phyloP scores from a whole-genome alignment of 2,888 invertebrate species.

The Zele albiditarsus region DNA sequence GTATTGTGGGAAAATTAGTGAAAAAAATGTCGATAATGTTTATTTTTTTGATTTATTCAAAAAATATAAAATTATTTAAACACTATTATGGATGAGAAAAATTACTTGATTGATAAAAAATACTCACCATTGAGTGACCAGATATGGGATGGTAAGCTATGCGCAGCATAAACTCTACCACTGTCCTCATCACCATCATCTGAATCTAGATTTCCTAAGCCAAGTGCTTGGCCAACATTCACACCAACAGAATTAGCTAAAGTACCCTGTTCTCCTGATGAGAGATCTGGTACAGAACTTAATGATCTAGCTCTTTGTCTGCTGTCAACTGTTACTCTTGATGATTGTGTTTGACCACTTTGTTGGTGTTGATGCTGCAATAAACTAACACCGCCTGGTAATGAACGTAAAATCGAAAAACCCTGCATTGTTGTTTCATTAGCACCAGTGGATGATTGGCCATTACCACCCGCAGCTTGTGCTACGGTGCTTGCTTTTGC shows the following conservation, averaged over 20 bases:
- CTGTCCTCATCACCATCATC: constrained; percentile 78
- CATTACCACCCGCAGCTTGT: constrained; percentile 74
- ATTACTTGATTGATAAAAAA: neutral
- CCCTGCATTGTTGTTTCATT: constrained; percentile 77
- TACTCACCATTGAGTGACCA: constrained; percentile 90
- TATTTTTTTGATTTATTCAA: constrained; percentile 2
- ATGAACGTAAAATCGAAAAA: constrained; percentile 81
- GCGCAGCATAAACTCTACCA: constrained; percentile 89
- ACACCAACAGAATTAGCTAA: constrained; percentile 79
- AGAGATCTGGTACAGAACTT: constrained; percentile 87
- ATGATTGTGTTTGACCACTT: constrained; percentile 66
- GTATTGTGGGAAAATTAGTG: neutral
- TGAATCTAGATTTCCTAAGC: constrained; percentile 80
- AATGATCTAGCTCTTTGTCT: constrained; percentile 87
- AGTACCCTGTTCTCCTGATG: constrained; percentile 76
- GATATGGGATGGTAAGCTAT: constrained; percentile 92
- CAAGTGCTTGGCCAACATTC: constrained; percentile 79
- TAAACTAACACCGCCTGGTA: constrained; percentile 82
- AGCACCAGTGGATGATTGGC: constrained; percentile 84
- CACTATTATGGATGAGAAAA: no score
- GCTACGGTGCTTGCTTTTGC: constrained; percentile 87
- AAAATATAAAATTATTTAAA: neutral
- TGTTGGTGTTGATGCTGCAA: constrained; percentile 78
- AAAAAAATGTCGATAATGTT: neutral
- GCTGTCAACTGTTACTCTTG: constrained; percentile 67